phyloP scores from a whole-genome alignment of 2,797 vertebrate genomes.

The Channallabes apus region DNA sequence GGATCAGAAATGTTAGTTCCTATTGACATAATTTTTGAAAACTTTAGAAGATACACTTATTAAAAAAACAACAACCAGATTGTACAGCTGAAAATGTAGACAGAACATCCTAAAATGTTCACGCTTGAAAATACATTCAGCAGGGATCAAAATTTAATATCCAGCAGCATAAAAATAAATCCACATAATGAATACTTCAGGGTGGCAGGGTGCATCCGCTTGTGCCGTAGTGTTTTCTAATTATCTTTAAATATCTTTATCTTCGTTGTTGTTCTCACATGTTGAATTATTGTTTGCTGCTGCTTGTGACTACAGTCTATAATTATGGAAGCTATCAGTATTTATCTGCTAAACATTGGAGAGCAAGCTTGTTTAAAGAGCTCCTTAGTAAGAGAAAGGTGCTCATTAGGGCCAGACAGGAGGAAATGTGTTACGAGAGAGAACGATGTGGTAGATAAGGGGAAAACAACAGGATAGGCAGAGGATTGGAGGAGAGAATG shows the following conservation, averaged over 20 bases:
- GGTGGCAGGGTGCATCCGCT: neutral
- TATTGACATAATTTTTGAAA: neutral
- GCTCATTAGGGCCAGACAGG: slow-evolving; percentile 13
- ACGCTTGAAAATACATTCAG: neutral
- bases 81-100: neutral
- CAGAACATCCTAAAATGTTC: neutral
- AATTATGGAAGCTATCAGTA: slow-evolving; percentile 42
- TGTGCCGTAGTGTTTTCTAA: slow-evolving; percentile 14
- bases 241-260: slow-evolving; percentile 31
- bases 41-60: neutral
- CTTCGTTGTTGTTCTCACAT: slow-evolving; percentile 11
- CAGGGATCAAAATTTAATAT: neutral
- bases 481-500: slow-evolving; percentile 18
- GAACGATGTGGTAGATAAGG: slow-evolving; percentile 18
- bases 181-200: neutral
- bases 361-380: slow-evolving; percentile 16
- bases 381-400: slow-evolving; percentile 4
- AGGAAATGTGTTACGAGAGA: slow-evolving; percentile 27
- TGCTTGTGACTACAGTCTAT: slow-evolving; percentile 16
- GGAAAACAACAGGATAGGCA: slow-evolving; percentile 15
- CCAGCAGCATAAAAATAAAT: slow-evolving; percentile 15
- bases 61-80: neutral
- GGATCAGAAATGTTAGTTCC: neutral
- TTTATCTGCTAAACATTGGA: slow-evolving; percentile 16
- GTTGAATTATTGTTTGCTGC: slow-evolving; percentile 30